Evolutionary conservation across 2,113 vertebrate species (phyloP).

Genomic region (Grammomys dolichurus): DNA sequence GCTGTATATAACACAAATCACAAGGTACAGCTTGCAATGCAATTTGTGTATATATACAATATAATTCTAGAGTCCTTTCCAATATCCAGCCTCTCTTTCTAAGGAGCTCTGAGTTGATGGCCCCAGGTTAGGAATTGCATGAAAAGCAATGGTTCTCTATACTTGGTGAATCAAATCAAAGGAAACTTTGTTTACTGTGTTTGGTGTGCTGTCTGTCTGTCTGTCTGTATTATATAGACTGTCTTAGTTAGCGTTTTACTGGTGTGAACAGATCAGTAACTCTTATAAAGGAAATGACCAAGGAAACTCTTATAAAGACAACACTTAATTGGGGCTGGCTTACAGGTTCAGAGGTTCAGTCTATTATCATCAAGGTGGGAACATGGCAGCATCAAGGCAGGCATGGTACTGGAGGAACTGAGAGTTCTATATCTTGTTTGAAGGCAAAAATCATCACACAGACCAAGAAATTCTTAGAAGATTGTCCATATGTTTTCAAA

Average conservation of each 20-base stretch:
- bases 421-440: too few relatives aligned
- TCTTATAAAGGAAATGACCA: too few relatives aligned
- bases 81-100: not conserved
- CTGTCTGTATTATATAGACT: not conserved
- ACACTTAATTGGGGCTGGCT: too few relatives aligned
- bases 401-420: too few relatives aligned
- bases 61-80: not conserved
- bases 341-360: too few relatives aligned
- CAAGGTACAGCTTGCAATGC: not conserved
- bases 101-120: not conserved
- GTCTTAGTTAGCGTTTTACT: too few relatives aligned
- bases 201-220: not conserved
- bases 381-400: too few relatives aligned
- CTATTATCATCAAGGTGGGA: too few relatives aligned
- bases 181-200: not conserved
- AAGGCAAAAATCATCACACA: too few relatives aligned
- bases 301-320: too few relatives aligned
- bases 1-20: not conserved
- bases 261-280: too few relatives aligned
- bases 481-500: not conserved
- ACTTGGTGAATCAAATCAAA: conserved; percentile 37
- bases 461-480: conserved; percentile 53
- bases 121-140: not conserved
- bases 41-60: not conserved
- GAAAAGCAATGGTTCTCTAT: not conserved